Evolutionary conservation across 2,888 invertebrate species (phyloP).

Genomic region (Sthenelais limicola): DNA sequence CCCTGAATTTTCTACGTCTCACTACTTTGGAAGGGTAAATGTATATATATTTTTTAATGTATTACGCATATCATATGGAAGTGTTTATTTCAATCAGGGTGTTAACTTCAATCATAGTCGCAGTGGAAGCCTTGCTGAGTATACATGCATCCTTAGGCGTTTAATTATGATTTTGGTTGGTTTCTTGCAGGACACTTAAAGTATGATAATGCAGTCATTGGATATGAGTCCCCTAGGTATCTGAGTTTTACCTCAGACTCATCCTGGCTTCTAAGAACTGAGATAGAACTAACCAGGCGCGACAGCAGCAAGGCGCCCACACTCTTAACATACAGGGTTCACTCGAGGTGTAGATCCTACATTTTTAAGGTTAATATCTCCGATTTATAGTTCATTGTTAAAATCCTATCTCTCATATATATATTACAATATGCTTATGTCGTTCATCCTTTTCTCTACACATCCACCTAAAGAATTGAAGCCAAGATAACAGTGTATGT

Average conservation of each 20-base stretch:
- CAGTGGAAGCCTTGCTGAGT: too few species aligned
- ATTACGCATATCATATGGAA: neutral
- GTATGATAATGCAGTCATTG: slow-evolving; percentile 43
- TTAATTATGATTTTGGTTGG: neutral
- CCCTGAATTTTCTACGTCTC: too few species aligned
- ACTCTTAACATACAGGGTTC: slow-evolving; percentile 1
- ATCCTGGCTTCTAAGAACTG: slow-evolving; percentile 41
- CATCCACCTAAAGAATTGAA: too few species aligned
- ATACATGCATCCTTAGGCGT: too few species aligned
- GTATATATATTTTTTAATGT: too few species aligned
- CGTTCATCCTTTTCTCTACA: neutral
- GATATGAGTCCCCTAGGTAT: slow-evolving; percentile 48
- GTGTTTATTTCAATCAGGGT: neutral
- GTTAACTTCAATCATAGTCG: too few species aligned
- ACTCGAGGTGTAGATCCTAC: slow-evolving; percentile 17
- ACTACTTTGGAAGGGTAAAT: too few species aligned
- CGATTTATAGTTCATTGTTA: neutral
- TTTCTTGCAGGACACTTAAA: slow-evolving; percentile 29
- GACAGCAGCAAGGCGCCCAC: slow-evolving; percentile 34
- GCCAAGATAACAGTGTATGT: too few species aligned
- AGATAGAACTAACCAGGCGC: slow-evolving; percentile 43
- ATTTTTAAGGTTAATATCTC: slow-evolving; percentile 12
- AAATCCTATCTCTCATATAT: neutral
- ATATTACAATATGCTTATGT: neutral
- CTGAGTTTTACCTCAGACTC: slow-evolving; percentile 46